A percentile compares a stretch with the other conserved stretches of the same genome.
These are phyloP conservation scores for Halcyon senegalensis DNA, from an alignment of 2,113 vertebrate species.

Conservation along the genomic window DNA sequence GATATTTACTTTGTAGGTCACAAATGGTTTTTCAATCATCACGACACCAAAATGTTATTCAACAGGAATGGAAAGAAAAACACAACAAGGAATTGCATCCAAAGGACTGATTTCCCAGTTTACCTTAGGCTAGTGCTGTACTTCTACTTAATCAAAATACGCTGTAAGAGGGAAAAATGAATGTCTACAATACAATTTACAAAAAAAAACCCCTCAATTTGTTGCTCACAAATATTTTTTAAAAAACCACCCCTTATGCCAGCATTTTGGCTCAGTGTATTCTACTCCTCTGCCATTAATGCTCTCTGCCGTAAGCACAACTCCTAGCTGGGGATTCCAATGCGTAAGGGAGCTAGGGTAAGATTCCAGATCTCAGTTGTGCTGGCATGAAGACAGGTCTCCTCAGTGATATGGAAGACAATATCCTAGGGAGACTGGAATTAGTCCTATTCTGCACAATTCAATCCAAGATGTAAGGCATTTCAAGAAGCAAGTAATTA, in stretches of 20 bases:
- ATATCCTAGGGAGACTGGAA: constrained; percentile 82
- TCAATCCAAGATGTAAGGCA: constrained; percentile 74
- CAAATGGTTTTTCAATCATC: neutral
- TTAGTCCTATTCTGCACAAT: constrained; percentile 74
- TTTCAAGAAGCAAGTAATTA: constrained; percentile 73
- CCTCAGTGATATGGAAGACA: constrained; percentile 79
- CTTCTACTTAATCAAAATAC: constrained; percentile 62
- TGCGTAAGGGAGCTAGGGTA: constrained; percentile 32
- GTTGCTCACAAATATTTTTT: constrained; percentile 69
- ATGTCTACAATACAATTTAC: constrained; percentile 58
- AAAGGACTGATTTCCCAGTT: constrained; percentile 56
- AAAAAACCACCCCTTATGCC: constrained; percentile 59
- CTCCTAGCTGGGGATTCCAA: constrained; percentile 73
- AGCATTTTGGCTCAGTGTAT: constrained; percentile 61
- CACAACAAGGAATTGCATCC: constrained; percentile 7
- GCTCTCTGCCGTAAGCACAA: constrained; percentile 72
- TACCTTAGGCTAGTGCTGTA: constrained; percentile 45
- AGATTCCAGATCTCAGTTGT: constrained; percentile 80
- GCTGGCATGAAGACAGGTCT: constrained; percentile 73
- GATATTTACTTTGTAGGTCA: neutral
- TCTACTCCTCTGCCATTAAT: constrained; percentile 65
- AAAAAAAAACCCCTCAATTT: constrained; percentile 51
- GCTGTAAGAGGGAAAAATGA: constrained; percentile 47
- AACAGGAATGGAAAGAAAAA: neutral
- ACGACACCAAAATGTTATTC: neutral